A percentile compares a stretch with the other conserved stretches of the same genome.
These are phyloP conservation scores for Parus major DNA, from an alignment of 2,113 vertebrate species.

Conservation along the genomic window DNA sequence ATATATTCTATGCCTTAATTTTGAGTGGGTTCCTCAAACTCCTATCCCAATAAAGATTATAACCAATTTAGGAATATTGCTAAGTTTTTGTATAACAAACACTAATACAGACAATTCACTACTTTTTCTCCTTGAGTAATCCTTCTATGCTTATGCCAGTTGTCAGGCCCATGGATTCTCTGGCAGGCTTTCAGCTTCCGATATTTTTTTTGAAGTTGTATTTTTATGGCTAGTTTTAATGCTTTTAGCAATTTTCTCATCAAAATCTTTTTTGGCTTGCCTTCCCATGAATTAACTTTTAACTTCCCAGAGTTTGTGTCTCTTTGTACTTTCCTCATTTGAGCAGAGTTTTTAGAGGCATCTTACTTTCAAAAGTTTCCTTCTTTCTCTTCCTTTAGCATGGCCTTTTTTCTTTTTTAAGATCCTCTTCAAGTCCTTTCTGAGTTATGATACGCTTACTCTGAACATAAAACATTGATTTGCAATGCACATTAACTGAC, in stretches of 20 bases:
- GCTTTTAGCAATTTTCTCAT: not conserved
- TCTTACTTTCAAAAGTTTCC: not conserved
- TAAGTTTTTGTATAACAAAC: not conserved
- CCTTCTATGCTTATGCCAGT: not conserved
- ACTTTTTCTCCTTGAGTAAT: not conserved
- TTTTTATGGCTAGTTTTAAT: not conserved
- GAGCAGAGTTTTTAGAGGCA: not conserved
- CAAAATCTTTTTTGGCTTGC: not conserved
- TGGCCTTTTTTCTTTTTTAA: not conserved
- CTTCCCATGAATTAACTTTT: not conserved
- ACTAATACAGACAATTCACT: not conserved
- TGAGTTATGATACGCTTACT: not conserved
- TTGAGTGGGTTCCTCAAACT: not conserved
- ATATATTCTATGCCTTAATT: not conserved
- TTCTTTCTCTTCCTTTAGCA: not conserved
- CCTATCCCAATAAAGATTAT: not conserved
- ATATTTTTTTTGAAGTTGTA: not conserved
- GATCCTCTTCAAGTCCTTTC: not conserved
- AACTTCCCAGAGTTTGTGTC: not conserved
- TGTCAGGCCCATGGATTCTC: not conserved
- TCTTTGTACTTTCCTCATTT: not conserved
- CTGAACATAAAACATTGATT: not conserved
- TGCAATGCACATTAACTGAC: not conserved
- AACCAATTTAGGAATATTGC: not conserved
- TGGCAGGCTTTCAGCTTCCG: not conserved